Conservation (phyloP, 2,888 invertebrate genomes). For the Tortrix viridana region DNA sequence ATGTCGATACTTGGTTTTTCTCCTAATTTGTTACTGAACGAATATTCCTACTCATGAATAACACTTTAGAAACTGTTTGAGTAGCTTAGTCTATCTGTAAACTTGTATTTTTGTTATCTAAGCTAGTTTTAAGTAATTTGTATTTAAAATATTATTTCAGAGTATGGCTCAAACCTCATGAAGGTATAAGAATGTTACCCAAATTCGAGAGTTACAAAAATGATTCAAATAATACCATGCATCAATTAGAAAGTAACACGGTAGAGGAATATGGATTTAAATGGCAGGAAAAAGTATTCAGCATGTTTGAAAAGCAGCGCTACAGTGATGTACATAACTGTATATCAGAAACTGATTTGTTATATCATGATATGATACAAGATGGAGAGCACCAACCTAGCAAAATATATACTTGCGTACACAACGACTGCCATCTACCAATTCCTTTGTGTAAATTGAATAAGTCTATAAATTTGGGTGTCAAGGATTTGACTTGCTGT, state of each 20-base stretch:
- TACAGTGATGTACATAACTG: constrained; percentile 86
- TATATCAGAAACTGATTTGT: constrained; percentile 81
- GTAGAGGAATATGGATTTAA: constrained; percentile 73
- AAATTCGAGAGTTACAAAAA: constrained; percentile 67
- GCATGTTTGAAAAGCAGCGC: constrained; percentile 83
- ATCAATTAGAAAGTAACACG: constrained; percentile 47
- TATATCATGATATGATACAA: constrained; percentile 59
- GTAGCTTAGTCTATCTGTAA: too few relatives aligned
- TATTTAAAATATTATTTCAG: constrained; percentile 50
- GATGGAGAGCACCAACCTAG: constrained; percentile 59
- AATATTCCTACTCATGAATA: too few relatives aligned
- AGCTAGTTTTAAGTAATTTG: background rate
- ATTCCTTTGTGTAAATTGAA: constrained; percentile 54
- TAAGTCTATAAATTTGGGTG: constrained; percentile 35
- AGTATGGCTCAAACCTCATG: constrained; percentile 64
- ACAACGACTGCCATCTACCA: constrained; percentile 82
- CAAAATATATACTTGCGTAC: constrained; percentile 83
- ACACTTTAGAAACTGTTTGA: too few relatives aligned
- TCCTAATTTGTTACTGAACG: constrained; percentile 1
- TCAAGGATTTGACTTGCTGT: constrained; percentile 51
- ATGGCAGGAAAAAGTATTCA: constrained; percentile 91
- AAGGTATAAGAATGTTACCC: constrained; percentile 63
- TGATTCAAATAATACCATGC: constrained; percentile 47
- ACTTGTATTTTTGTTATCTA: too few relatives aligned
- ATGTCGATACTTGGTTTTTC: constrained; percentile 24